Base-by-base conservation (phyloP, 2,888 invertebrate species). In the Pandemis cinnamomeana region DNA sequence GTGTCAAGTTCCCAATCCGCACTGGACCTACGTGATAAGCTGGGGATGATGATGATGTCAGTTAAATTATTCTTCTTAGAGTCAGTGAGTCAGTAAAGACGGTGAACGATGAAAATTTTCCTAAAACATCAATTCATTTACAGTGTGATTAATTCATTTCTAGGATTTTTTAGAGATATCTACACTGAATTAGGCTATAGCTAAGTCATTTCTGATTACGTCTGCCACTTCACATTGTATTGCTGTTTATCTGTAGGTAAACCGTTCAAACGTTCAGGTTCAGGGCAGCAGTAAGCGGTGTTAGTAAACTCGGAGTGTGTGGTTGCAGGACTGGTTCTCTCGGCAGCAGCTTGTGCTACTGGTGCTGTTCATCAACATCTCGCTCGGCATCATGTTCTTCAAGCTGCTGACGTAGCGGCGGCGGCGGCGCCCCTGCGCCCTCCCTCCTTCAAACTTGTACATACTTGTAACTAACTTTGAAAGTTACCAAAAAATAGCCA, bases 321-420 rank as follows among this genome's bases (percentile, higher is more conserved):
- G 63, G 77, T 88, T 95, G 7, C 96, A 98, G 98, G 98, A 98
- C 96, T 98, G 98, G 98, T 98, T 98, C 95, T 98, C 98, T 88
- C 96, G 98, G 91, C 98, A 98, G 95, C 98, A 98, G 95, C 95
- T 98, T 91, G 97, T 98, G 93, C 96, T 98, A 95, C 95, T 98
- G 91, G 98, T 98, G 86, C 96, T 98, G 85, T 97, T 98, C 95
- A 97, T 98, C 95, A 98, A 98, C 95, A 97, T 98, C 95, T 97
- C 98, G 83, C 95, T 98, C 95, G 98, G 98, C 92, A 96, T 98
- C 94, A 97, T 98, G 96, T 98, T 98, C 95, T 97, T 98, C 95
- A 98, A 98, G 94, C 95, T 98, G 95, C 95, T 98, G 87, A 98
- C 98, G 97, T 98, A 98, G 97, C 96, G 96, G 90, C 95, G 95